Conservation (phyloP, 1,140 invertebrate species). For the Drosophila aff. region DNA sequence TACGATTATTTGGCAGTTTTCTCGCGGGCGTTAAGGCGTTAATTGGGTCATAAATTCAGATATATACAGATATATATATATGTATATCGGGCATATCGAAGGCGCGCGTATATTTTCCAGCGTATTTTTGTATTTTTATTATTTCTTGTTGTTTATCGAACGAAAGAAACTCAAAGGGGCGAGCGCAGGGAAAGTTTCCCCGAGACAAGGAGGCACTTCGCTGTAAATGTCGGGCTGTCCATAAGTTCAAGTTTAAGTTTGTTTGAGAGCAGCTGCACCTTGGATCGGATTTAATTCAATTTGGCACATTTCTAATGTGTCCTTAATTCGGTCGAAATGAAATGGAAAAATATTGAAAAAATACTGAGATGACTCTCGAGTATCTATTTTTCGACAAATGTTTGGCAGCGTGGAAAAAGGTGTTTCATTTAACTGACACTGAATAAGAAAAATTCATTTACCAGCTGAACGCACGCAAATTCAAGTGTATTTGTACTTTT, state of each 20-base stretch:
- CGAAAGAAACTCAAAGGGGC: slow-evolving; percentile 12
- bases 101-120: slow-evolving; percentile 53
- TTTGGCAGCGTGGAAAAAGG: slow-evolving; percentile 51
- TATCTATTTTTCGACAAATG: slow-evolving; percentile 31
- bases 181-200: background rate
- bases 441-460: slow-evolving; percentile 52
- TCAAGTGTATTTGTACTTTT: slow-evolving; percentile 53
- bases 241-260: slow-evolving; percentile 76
- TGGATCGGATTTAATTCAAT: slow-evolving; percentile 9
- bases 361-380: slow-evolving; percentile 12
- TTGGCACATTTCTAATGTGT: slow-evolving; percentile 27
- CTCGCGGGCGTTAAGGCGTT: slow-evolving; percentile 70
- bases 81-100: background rate
- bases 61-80: slow-evolving; percentile 38
- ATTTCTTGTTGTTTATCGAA: slow-evolving; percentile 27
- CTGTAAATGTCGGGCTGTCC: slow-evolving; percentile 8
- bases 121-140: slow-evolving; percentile 57
- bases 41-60: slow-evolving; percentile 80
- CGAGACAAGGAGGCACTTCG: slow-evolving; percentile 18
- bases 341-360: slow-evolving; percentile 34
- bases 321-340: slow-evolving; percentile 14
- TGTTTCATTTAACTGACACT: slow-evolving; percentile 77
- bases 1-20: slow-evolving; percentile 61
- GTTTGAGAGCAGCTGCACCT: slow-evolving; percentile 20
- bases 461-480: slow-evolving; percentile 53